Conservation (phyloP, 2,113 vertebrate genomes). For the Zosterops borbonicus region DNA sequence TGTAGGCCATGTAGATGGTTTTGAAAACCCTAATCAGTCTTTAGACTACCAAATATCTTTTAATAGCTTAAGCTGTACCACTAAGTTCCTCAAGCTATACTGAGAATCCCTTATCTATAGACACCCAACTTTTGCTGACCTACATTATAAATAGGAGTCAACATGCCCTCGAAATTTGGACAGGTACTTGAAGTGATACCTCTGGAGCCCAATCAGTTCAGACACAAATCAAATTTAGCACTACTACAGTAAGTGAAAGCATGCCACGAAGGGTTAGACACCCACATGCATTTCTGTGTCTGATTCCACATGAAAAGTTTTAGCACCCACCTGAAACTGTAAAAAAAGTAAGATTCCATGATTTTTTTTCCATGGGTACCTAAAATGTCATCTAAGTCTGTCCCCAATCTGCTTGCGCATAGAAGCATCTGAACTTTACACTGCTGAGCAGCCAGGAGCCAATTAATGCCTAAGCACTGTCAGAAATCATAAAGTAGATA, state of each 20-base stretch:
- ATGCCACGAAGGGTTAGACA: background rate
- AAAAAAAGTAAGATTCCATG: background rate
- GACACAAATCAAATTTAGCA: background rate
- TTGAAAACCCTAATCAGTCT: background rate
- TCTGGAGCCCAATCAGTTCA: background rate
- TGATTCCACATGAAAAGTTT: background rate
- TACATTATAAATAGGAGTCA: background rate
- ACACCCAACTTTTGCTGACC: background rate
- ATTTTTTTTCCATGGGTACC: background rate
- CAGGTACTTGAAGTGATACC: background rate
- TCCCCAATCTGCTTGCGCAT: background rate
- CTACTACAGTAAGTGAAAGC: background rate
- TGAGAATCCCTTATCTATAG: background rate
- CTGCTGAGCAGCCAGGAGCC: background rate
- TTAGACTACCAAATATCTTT: background rate
- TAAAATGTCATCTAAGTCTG: background rate
- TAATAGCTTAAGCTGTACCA: background rate
- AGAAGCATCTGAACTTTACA: slow-evolving; percentile 11
- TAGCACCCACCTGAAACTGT: background rate
- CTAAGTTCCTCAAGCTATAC: background rate
- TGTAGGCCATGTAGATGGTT: background rate
- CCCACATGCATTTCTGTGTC: background rate
- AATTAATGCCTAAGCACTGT: slow-evolving; percentile 35
- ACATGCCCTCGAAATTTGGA: background rate
- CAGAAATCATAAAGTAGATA: slow-evolving; percentile 27